Percentiles rank a stretch among this genome's conserved stretches.
Evolutionary conservation across 2,888 invertebrate genomes (phyloP).

Genomic region (Steinernema carpocapsae): DNA sequence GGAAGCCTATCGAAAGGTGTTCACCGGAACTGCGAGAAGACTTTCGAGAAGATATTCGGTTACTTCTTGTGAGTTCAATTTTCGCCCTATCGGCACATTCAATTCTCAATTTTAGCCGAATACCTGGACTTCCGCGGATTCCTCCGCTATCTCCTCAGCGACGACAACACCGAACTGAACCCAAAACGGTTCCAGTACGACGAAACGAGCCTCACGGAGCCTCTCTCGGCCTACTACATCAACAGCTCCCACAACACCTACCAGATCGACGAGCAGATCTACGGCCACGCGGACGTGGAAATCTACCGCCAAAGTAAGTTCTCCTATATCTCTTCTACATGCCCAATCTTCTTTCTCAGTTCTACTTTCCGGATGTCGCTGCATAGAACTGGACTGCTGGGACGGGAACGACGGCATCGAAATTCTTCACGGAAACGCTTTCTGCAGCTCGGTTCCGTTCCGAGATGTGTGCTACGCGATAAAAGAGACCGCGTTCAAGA

Average conservation of each 20-base stretch:
- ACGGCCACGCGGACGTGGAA: conserved; percentile 81
- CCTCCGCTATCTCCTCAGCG: conserved; percentile 96
- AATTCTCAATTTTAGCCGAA: conserved; percentile 66
- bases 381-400: conserved; percentile 98
- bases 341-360: background rate
- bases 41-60: conserved; percentile 38
- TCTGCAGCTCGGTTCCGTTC: conserved; percentile 43
- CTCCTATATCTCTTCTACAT: background rate
- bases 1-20: conserved; percentile 34
- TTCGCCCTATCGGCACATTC: too few relatives aligned
- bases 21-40: conserved; percentile 37
- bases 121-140: conserved; percentile 87
- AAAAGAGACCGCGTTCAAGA: conserved; percentile 95
- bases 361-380: conserved; percentile 78
- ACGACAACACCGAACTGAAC: conserved; percentile 97
- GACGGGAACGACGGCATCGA: conserved; percentile 80
- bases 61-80: too few relatives aligned
- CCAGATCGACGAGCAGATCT: conserved; percentile 44
- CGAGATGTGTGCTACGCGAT: conserved; percentile 92
- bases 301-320: conserved; percentile 86
- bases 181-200: conserved; percentile 77
- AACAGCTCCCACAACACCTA: conserved; percentile 64
- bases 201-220: conserved; percentile 50
- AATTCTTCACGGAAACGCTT: conserved; percentile 88
- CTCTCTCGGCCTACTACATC: conserved; percentile 62